A percentile compares a stretch with the other conserved stretches of the same genome.
These are phyloP conservation scores for Ophion ventricosus DNA, from an alignment of 2,888 invertebrate genomes.

Conservation along the genomic window DNA sequence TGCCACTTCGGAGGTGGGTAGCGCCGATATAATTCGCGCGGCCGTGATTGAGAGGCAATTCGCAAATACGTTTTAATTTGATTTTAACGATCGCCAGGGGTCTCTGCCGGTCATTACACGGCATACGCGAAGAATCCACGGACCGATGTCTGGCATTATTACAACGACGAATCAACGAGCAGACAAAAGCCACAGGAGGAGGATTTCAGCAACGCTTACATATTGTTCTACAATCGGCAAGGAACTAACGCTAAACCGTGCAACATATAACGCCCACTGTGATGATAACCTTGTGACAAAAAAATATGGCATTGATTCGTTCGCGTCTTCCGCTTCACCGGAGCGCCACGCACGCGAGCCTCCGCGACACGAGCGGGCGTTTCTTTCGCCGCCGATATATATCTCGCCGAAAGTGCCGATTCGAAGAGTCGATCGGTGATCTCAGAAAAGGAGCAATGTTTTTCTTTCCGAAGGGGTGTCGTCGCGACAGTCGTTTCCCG, in stretches of 20 bases:
- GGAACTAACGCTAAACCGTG: slow-evolving; percentile 82
- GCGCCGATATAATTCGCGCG: neutral
- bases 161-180: slow-evolving; percentile 86
- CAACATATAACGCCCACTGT: slow-evolving; percentile 77
- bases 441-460: no score
- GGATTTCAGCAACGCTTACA: slow-evolving; percentile 86
- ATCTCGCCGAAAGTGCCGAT: neutral
- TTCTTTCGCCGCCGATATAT: slow-evolving; percentile 5
- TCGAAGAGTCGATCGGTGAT: no score
- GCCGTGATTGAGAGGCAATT: no score
- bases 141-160: slow-evolving; percentile 86
- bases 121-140: slow-evolving; percentile 86
- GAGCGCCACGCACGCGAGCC: neutral
- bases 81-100: slow-evolving; percentile 80
- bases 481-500: no score
- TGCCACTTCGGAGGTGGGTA: slow-evolving; percentile 87
- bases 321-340: slow-evolving; percentile 53
- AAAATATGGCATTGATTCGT: slow-evolving; percentile 2
- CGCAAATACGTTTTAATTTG: neutral
- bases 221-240: slow-evolving; percentile 87
- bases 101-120: slow-evolving; percentile 87
- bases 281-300: neutral
- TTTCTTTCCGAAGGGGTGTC: no score
- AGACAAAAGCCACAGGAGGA: slow-evolving; percentile 85
- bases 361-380: slow-evolving; percentile 31